Evolutionary conservation across 2,113 vertebrate genomes (phyloP).

Genomic region (Podarcis cretensis): DNA sequence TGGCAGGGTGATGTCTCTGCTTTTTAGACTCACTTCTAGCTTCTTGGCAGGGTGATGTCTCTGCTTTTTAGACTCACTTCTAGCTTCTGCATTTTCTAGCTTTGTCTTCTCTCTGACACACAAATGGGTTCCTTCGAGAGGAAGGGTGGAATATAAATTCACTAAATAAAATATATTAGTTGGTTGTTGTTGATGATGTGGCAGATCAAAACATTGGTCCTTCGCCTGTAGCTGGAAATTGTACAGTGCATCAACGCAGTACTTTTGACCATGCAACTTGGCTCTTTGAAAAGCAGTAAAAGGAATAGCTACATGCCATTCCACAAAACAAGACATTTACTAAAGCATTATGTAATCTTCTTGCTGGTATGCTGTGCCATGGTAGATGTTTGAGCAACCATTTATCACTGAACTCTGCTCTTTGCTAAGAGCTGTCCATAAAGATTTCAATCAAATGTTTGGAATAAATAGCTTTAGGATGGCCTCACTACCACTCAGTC

Average conservation of each 20-base stretch:
- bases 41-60: too few species aligned
- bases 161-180: too few species aligned
- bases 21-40: too few species aligned
- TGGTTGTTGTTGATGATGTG: too few species aligned
- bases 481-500: neutral
- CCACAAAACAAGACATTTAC: neutral
- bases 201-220: neutral
- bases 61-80: too few species aligned
- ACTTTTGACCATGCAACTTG: neutral
- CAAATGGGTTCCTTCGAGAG: too few species aligned
- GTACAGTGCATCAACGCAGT: neutral
- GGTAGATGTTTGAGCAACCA: neutral
- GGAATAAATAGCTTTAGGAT: neutral
- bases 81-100: neutral
- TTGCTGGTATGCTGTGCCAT: neutral
- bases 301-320: neutral
- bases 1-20: too few species aligned
- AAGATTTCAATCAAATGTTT: neutral
- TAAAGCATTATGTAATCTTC: neutral
- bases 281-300: neutral
- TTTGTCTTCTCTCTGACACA: neutral
- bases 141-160: too few species aligned
- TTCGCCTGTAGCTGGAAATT: neutral
- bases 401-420: neutral
- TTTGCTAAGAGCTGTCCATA: slow-evolving; percentile 2